Percentiles rank a stretch among this genome's conserved stretches.
These are phyloP conservation scores for Marasmarcha lunaedactyla DNA, from an alignment of 2,888 invertebrate genomes.

Conservation along the genomic window DNA sequence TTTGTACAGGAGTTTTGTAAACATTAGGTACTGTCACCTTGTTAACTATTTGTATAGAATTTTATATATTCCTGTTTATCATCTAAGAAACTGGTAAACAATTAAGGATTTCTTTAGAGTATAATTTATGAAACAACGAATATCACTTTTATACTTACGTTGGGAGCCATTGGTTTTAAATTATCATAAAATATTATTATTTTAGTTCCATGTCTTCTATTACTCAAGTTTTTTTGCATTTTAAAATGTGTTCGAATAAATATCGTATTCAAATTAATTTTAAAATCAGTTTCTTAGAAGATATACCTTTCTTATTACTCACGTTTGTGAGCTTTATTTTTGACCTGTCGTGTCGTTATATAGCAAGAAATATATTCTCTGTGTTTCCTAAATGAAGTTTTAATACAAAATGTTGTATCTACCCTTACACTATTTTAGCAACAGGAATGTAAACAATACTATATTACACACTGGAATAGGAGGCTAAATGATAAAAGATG, in stretches of 20 bases:
- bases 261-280: no score
- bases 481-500: no score
- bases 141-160: no score
- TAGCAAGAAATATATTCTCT: conserved; percentile 67
- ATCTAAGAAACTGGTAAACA: neutral
- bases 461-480: no score
- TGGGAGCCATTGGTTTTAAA: no score
- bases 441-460: no score
- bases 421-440: neutral
- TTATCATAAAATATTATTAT: no score
- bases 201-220: no score
- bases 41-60: conserved; percentile 67
- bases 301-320: conserved; percentile 45
- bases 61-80: conserved; percentile 48
- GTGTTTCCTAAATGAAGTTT: conserved; percentile 51
- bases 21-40: conserved; percentile 45
- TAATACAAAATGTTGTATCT: conserved; percentile 42
- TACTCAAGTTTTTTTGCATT: no score
- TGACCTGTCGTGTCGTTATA: conserved; percentile 65
- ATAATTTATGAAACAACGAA: no score
- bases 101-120: no score
- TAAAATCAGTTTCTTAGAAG: neutral
- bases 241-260: no score
- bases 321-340: conserved; percentile 57
- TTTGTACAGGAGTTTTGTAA: conserved; percentile 15